These are phyloP conservation scores for Andricus curvator DNA, from an alignment of 2,888 invertebrate genomes.

Conservation along the genomic window DNA sequence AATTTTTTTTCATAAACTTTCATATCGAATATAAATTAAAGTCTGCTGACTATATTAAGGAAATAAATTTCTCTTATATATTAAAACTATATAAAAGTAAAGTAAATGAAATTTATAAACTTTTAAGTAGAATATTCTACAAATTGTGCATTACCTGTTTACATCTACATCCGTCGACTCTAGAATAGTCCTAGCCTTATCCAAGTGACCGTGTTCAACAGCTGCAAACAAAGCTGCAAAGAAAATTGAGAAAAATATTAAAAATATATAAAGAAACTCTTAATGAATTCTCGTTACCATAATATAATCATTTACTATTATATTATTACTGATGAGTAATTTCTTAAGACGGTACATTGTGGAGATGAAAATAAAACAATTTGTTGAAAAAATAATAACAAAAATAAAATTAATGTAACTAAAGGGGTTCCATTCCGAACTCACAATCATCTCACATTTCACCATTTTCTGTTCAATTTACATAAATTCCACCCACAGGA, in stretches of 20 bases:
- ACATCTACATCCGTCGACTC: conserved; percentile 96
- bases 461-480: not conserved
- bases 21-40: no score
- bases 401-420: not conserved
- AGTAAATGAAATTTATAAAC: not conserved
- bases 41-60: no score
- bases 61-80: no score
- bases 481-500: no score
- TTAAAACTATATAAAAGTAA: no score
- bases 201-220: conserved; percentile 96
- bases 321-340: not conserved
- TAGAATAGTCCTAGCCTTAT: conserved; percentile 93
- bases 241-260: conserved; percentile 40
- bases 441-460: not conserved
- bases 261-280: not conserved
- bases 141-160: conserved; percentile 85
- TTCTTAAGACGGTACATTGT: not conserved
- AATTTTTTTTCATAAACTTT: no score
- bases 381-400: not conserved
- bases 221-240: conserved; percentile 93
- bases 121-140: conserved; percentile 11
- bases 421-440: not conserved
- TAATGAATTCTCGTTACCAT: not conserved
- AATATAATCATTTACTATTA: not conserved
- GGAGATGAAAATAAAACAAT: conserved; percentile 13